Evolutionary conservation across 2,113 vertebrate species (phyloP), one percentile per base, ranked within the genome.

Genomic region (Chaetodon auriga): DNA sequence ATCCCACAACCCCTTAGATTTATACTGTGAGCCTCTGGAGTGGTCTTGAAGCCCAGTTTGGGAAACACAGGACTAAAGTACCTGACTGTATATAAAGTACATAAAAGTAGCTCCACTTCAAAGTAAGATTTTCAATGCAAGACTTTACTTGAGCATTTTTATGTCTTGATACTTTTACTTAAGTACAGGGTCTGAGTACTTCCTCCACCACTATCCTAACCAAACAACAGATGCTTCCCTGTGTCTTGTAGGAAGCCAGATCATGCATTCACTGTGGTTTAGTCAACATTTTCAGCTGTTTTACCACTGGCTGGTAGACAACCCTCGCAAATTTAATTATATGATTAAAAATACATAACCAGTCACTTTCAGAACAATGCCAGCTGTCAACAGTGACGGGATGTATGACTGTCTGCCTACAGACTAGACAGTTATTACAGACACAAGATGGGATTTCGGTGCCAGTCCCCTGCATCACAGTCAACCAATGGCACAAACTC

Each of bases 361-460:
- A 25, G 68, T 25, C 61, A 57, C 63, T 84, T 83, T 71, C 35
- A 81, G 74, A 82, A 90, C 87, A 89, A 87, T 87, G 78, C 35
- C 14, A 46, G 57, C 78, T 90, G 89, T 89, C 87, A 83, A n/a
- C 80, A 80, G 36, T 18, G 16, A 53, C 61, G 75, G 64, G 53
- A 74, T 90, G 73, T 75, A 48, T 36, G 78, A 65, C 57, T 65
- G 60, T 72, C 68, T 54, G 71, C 65, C 72, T 83, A 61, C 78
- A 81, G 64, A 72, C 65, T 5, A 89, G 25, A 78, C 75, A 51
- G 68, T 75, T 54, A 87, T 86, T 75, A 65, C 60, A 81, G 89
- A 84, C 71, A 73, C 78, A n/a, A 62, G 61, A 77, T 23, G 18
- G 58, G 62, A 53, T 43, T 62, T 53, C 46, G 41, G 78, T 84